phyloP scores from a whole-genome alignment of 2,113 vertebrate species.

The Columbina picui region DNA sequence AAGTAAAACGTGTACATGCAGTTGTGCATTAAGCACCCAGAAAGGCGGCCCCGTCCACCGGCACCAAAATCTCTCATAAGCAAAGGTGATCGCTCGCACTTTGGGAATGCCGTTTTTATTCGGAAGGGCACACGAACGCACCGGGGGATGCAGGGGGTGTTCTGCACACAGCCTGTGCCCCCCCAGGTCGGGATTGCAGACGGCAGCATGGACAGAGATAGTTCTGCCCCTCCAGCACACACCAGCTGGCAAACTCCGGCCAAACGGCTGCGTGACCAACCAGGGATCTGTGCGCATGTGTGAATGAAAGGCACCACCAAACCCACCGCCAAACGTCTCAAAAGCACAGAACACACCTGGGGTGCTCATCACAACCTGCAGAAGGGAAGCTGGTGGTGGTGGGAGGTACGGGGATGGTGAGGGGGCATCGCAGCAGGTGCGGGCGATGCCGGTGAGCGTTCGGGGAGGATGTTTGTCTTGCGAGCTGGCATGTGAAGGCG shows the following conservation, averaged over 20 bases:
- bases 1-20: background rate
- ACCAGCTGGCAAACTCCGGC: background rate
- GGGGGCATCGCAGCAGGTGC: background rate
- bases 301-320: background rate
- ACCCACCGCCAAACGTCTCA: background rate
- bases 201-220: background rate
- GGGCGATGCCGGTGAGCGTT: background rate
- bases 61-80: background rate
- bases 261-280: rapidly evolving
- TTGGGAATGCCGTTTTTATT: rapidly evolving
- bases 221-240: background rate
- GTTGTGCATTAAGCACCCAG: background rate
- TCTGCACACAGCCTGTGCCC: background rate
- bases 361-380: rapidly evolving
- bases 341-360: rapidly evolving
- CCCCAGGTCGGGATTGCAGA: rapidly evolving
- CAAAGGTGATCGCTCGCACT: background rate
- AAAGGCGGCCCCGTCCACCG: rapidly evolving
- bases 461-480: background rate
- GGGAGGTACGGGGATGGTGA: background rate
- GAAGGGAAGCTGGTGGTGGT: rapidly evolving
- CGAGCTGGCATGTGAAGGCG: background rate
- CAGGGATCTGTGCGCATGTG: rapidly evolving
- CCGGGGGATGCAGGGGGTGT: rapidly evolving
- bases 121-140: background rate